Evolutionary conservation across 2,888 invertebrate species (phyloP).

Genomic region (Macrophya alboannulata): DNA sequence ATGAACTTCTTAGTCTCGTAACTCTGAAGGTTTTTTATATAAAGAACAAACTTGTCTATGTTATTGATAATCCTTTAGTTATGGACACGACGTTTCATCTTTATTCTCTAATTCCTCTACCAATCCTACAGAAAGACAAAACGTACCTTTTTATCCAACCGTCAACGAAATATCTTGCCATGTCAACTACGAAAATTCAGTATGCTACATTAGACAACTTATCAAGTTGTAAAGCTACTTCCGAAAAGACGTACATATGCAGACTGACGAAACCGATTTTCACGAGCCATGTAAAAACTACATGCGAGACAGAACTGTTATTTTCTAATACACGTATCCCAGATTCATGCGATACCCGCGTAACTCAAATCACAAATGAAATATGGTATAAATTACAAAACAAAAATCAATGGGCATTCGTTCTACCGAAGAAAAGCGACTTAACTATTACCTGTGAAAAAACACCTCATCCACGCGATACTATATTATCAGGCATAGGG

Average conservation of each 20-base stretch:
- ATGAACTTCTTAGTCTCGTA: background rate
- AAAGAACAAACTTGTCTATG: background rate
- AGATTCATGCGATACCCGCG: background rate
- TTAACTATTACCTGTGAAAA: background rate
- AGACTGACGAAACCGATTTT: slow-evolving; percentile 40
- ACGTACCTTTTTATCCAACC: slow-evolving; percentile 47
- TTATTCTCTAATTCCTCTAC: slow-evolving; percentile 22
- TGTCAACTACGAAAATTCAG: slow-evolving; percentile 38
- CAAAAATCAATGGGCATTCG: slow-evolving; percentile 25
- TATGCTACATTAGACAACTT: background rate
- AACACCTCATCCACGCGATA: background rate
- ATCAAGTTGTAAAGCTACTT: no score
- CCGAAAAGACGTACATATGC: no score
- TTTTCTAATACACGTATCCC: background rate
- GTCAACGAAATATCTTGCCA: slow-evolving; percentile 32
- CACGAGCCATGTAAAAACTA: slow-evolving; percentile 24
- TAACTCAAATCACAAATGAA: background rate
- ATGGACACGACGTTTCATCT: background rate
- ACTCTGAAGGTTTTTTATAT: background rate
- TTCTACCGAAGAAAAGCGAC: background rate
- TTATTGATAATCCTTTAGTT: background rate
- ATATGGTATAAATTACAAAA: background rate
- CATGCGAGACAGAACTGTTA: slow-evolving; percentile 53
- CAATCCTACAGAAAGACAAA: background rate
- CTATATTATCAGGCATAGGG: background rate